A percentile compares a stretch with the other conserved stretches of the same genome.
phyloP scores from a whole-genome alignment of 2,797 vertebrate species.

The Parauchenoglanis punctatus region DNA sequence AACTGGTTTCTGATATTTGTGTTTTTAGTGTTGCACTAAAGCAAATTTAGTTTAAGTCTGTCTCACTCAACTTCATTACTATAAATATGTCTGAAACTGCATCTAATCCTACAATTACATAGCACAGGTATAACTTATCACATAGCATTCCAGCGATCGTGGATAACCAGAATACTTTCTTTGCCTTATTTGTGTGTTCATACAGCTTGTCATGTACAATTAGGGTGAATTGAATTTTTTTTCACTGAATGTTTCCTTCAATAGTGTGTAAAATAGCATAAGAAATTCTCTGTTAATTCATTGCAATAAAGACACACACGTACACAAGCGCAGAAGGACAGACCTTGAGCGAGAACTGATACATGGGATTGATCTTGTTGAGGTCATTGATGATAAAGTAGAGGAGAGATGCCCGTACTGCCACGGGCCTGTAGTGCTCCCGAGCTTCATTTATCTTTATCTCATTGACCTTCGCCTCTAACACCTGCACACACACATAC shows the following conservation, averaged over 20 bases:
- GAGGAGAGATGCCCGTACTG: conserved; percentile 79
- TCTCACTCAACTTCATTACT: background rate
- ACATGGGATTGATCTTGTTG: conserved; percentile 88
- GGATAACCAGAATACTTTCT: no score
- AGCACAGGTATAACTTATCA: background rate
- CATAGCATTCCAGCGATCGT: background rate
- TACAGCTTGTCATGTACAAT: background rate
- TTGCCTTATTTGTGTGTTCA: background rate
- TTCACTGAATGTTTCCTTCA: background rate
- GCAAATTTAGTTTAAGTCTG: background rate
- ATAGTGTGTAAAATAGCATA: background rate
- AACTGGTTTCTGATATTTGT: background rate
- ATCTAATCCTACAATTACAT: background rate
- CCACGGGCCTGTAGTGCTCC: conserved; percentile 81
- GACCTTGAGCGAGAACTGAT: conserved; percentile 77
- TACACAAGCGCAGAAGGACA: conserved; percentile 11
- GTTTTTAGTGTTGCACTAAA: no score
- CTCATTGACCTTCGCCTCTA: conserved; percentile 82
- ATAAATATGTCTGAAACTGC: background rate
- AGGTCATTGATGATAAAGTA: conserved; percentile 85
- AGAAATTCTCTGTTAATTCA: background rate
- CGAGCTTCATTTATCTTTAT: conserved; percentile 82
- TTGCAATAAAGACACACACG: background rate
- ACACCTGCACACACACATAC: conserved; percentile 68
- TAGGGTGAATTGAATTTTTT: background rate